Conservation (phyloP, 2,113 vertebrate species). For the Cottus gobio region DNA sequence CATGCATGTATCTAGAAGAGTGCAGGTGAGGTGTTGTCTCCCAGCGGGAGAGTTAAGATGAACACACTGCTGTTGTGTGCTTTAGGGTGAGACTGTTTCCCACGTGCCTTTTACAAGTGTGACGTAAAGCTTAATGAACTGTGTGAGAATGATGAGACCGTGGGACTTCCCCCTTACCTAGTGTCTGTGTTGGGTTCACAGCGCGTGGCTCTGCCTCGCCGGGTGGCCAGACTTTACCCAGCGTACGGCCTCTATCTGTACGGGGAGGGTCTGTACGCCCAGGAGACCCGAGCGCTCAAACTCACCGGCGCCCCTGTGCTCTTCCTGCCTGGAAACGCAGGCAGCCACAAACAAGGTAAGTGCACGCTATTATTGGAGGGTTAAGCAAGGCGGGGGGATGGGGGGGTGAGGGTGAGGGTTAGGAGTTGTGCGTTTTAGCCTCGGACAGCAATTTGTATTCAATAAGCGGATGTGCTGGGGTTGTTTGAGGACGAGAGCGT, state of each 20-base stretch:
- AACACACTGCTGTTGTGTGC: background rate
- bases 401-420: no score
- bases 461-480: background rate
- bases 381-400: background rate
- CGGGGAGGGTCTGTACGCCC: constrained; percentile 92
- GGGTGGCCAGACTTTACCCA: constrained; percentile 88
- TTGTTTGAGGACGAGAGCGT: constrained; percentile 23
- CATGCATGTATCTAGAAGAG: background rate
- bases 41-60: background rate
- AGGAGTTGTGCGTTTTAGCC: background rate
- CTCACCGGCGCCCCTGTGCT: constrained; percentile 94
- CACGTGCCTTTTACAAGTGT: background rate
- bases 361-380: background rate
- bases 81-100: background rate
- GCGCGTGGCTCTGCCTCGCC: constrained; percentile 92
- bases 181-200: constrained; percentile 56
- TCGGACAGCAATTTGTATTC: background rate
- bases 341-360: constrained; percentile 97
- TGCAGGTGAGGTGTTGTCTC: background rate
- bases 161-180: background rate
- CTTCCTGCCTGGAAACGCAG: constrained; percentile 98
- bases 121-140: background rate
- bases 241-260: constrained; percentile 96
- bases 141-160: no score
- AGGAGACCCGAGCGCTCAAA: constrained; percentile 89